Percentiles rank a stretch among this genome's conserved stretches.
Evolutionary conservation across 2,113 vertebrate genomes (phyloP).

Genomic region (Boleophthalmus pectinirostris): DNA sequence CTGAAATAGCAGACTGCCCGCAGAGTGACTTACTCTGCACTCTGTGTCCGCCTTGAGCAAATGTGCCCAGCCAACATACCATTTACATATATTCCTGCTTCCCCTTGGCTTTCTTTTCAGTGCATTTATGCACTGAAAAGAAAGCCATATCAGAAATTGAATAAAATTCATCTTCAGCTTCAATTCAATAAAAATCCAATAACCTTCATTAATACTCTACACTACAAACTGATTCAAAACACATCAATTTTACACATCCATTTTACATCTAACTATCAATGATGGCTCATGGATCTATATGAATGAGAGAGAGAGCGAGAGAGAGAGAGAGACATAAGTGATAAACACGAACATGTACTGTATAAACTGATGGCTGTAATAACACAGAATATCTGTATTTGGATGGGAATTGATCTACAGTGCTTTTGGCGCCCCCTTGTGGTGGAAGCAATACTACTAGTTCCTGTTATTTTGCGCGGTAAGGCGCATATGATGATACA

Average conservation of each 20-base stretch:
- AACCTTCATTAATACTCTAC: not conserved
- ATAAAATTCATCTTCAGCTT: too few relatives aligned
- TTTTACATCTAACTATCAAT: not conserved
- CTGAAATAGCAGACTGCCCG: slow-evolving; percentile 18
- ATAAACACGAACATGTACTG: not conserved
- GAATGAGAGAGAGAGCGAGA: too few relatives aligned
- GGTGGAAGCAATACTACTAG: not conserved
- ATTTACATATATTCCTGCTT: slow-evolving; percentile 8
- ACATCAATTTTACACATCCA: not conserved
- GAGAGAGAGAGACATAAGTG: not conserved
- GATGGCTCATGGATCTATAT: not conserved
- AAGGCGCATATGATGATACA: too few relatives aligned
- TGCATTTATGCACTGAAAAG: not conserved
- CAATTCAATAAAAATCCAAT: not conserved
- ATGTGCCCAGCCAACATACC: slow-evolving; percentile 11
- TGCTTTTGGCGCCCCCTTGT: not conserved
- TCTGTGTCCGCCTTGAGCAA: slow-evolving; percentile 16
- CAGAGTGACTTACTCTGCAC: not conserved
- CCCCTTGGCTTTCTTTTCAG: not conserved
- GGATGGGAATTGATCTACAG: not conserved
- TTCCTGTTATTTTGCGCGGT: not conserved
- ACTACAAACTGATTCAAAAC: not conserved
- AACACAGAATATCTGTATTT: not conserved
- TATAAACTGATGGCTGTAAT: not conserved
- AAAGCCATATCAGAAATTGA: not conserved